A percentile compares a stretch with the other conserved stretches of the same genome.
phyloP scores from a whole-genome alignment of 2,113 vertebrate genomes.

The Psittacula cyanocephala region DNA sequence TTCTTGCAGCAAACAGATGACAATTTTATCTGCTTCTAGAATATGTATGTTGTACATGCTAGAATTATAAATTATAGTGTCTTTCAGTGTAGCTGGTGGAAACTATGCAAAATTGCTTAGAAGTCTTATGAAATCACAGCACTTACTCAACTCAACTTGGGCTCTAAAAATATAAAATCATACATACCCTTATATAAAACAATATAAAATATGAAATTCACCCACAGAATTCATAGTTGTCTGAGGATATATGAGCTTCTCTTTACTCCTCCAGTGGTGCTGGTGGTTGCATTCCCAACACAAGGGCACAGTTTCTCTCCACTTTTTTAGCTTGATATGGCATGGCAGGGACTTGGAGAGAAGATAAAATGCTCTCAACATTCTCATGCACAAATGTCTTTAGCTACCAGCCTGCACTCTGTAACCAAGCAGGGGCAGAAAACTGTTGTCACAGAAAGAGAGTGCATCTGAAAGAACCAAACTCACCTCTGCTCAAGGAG shows the following conservation, averaged over 20 bases:
- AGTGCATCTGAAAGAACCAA: neutral
- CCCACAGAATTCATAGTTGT: neutral
- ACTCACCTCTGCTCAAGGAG: neutral
- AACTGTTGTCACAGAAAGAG: neutral
- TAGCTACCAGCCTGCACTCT: neutral
- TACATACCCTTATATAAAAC: neutral
- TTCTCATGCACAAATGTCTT: neutral
- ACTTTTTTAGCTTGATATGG: neutral
- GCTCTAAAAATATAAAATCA: neutral
- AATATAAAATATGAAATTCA: neutral
- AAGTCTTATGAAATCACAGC: neutral
- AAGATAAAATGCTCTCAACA: neutral
- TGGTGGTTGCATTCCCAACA: neutral
- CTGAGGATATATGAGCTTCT: neutral
- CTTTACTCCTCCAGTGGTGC: neutral
- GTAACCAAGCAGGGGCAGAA: neutral
- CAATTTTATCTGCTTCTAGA: neutral
- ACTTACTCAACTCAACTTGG: neutral
- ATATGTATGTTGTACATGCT: neutral
- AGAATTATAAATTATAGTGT: neutral
- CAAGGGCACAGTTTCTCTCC: neutral
- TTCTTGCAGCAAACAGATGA: neutral
- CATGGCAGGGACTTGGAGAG: fast-evolving
- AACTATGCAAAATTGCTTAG: neutral
- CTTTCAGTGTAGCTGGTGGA: neutral